Evolutionary conservation across 2,797 vertebrate genomes (phyloP).

Genomic region (Crossoptilon crossoptilon): DNA sequence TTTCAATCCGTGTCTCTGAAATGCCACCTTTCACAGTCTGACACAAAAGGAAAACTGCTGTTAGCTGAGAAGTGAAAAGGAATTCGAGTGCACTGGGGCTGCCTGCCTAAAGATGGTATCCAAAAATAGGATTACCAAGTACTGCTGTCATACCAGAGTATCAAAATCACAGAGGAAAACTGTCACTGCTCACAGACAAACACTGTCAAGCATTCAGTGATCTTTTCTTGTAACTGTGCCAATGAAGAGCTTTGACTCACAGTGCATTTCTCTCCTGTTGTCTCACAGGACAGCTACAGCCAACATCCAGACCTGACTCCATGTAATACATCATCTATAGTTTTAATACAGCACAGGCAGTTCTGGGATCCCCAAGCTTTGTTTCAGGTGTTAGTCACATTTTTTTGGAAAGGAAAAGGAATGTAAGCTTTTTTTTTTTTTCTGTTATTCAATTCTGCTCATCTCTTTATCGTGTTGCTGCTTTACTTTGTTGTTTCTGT

Average conservation of each 20-base stretch:
- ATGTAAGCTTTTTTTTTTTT: not conserved
- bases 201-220: not conserved
- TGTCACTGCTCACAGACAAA: not conserved
- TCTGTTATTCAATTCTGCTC: not conserved
- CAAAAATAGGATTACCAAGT: not conserved
- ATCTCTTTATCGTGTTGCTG: rapidly evolving
- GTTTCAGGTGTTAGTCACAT: not conserved
- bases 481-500: not conserved
- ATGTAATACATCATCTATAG: not conserved
- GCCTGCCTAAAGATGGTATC: not conserved
- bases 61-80: not conserved
- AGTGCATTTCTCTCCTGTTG: not conserved
- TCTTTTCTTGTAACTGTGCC: not conserved
- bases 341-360: not conserved
- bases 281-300: not conserved
- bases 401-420: not conserved
- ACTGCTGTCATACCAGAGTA: rapidly evolving
- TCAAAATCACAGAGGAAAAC: not conserved
- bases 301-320: not conserved
- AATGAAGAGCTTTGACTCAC: not conserved
- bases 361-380: not conserved
- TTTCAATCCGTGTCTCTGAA: conserved; percentile 98
- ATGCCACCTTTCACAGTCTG: conserved; percentile 98
- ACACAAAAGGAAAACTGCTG: not conserved
- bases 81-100: not conserved